phyloP scores from a whole-genome alignment of 2,113 vertebrate genomes.

The Microtus richardsoni region DNA sequence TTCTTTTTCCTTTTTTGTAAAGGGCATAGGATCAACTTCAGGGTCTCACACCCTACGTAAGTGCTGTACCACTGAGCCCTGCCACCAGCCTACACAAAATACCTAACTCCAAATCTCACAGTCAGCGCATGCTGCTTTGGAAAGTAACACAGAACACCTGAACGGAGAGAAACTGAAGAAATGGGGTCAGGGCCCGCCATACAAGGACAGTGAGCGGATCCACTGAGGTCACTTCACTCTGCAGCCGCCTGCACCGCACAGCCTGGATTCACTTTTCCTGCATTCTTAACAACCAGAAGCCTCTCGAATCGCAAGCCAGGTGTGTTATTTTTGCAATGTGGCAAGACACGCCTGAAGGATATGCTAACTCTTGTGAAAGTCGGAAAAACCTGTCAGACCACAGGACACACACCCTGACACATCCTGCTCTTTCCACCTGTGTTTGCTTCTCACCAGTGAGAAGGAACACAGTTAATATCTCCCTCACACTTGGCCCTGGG shows the following conservation, averaged over 20 bases:
- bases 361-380: not conserved
- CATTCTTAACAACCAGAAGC: not conserved
- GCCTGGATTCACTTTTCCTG: not conserved
- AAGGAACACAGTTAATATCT: not conserved
- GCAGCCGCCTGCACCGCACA: accelerated
- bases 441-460: not conserved
- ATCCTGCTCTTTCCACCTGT: not conserved
- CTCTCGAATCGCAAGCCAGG: not conserved
- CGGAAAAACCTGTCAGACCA: slow-evolving; percentile 53
- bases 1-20: not conserved
- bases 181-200: slow-evolving; percentile 22
- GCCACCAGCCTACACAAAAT: not conserved
- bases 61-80: not conserved
- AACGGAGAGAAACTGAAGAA: slow-evolving; percentile 52
- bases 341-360: not conserved
- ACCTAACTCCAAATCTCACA: not conserved
- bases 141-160: not conserved
- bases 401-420: not conserved
- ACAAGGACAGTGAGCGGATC: not conserved
- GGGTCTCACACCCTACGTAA: not conserved
- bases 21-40: not conserved
- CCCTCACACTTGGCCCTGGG: not conserved
- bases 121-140: not conserved
- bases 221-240: not conserved
- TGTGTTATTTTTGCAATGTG: not conserved